Evolutionary conservation across 2,888 invertebrate genomes (phyloP).

Genomic region (Eristalis intricaria): DNA sequence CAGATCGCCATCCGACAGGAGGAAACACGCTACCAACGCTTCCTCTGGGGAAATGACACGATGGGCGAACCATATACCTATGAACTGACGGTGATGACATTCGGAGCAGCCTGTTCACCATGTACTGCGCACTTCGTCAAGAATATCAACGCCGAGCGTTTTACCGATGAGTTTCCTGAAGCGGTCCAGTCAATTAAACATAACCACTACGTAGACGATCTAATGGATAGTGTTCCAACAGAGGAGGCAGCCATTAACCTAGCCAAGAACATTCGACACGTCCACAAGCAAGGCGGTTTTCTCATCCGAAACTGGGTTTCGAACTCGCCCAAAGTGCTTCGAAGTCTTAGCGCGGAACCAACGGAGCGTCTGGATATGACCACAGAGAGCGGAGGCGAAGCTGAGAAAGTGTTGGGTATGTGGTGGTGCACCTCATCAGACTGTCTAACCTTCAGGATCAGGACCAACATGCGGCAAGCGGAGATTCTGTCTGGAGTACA

Average conservation of each 20-base stretch:
- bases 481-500: constrained; percentile 23
- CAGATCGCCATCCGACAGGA: constrained; percentile 35
- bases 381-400: constrained; percentile 22
- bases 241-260: constrained; percentile 49
- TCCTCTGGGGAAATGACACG: constrained; percentile 61
- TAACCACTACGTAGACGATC: no score
- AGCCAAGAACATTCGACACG: constrained; percentile 65
- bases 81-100: background rate
- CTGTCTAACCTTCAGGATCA: constrained; percentile 28
- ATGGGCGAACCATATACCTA: background rate
- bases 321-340: constrained; percentile 30
- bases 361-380: background rate
- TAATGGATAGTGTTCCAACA: no score
- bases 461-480: background rate
- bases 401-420: no score
- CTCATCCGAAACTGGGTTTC: background rate
- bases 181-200: no score
- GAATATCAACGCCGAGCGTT: no score
- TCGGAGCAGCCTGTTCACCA: background rate
- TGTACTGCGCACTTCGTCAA: no score
- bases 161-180: no score
- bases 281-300: constrained; percentile 26
- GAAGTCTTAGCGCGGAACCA: background rate
- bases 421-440: constrained; percentile 49
- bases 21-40: constrained; percentile 51